Base-by-base conservation (phyloP, 2,888 invertebrate species). In the Pammene fasciana region DNA sequence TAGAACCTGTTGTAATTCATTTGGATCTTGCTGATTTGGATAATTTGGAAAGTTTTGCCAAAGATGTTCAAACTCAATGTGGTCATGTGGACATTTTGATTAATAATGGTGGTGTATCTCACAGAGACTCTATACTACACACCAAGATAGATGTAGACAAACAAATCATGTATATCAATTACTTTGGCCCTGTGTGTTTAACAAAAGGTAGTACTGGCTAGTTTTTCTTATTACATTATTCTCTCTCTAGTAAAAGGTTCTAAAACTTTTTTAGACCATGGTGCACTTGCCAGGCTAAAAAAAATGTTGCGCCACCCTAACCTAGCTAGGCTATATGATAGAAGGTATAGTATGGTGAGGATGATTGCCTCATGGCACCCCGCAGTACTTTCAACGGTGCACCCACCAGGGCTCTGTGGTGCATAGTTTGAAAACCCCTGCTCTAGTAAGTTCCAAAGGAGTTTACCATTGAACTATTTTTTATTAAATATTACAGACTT, bases 81-180 rank as follows among this genome's bases (percentile, higher is more conserved):
- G 96, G 95, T 5, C 93, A 93, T 72, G 95, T 99, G 68, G 99
- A 99, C 89, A 95, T 99, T 78, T 89, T 99, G 13, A 94, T 99
- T 46, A 99, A 99, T 84, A 99, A 99, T 94, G 97, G 97, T 50
- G 99, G 99, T 0, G 94, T 98, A 65, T 96, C 96, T 18, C 94
- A 95, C 70, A 93, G 98, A 76, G 97, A 97, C 0, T 94, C 95
- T 75, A 94, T 96, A 61, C 76, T 95, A 18, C 93, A 95, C 56
- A 97, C 99, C 0, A 93, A 94, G 52, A 86, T 97, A 48, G 96
- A 97, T 82, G 97, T 99, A 10, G 96, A 98, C 86, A 93, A 95
- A 71, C 95, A 96, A 90, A 94, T 99, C 54, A 99, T 99, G 99
- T 90, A 95, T 46, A 95, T 98, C 8, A 99, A 99, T 92, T 99